A percentile compares a stretch with the other conserved stretches of the same genome.
phyloP scores from a whole-genome alignment of 2,797 vertebrate genomes.

The Tokudaia muenninki region DNA sequence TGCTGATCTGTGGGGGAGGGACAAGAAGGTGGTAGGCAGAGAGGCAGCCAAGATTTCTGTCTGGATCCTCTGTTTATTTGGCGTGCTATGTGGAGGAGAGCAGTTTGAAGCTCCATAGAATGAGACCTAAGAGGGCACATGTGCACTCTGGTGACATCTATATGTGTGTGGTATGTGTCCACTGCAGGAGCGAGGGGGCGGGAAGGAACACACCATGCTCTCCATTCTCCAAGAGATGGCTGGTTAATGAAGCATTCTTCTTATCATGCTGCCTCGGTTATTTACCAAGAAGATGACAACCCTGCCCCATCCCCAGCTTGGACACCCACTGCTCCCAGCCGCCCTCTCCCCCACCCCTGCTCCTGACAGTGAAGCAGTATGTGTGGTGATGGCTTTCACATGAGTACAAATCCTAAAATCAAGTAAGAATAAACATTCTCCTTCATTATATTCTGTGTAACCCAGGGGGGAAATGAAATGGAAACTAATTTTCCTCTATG shows the following conservation, averaged over 20 bases:
- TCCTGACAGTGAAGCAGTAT: background rate
- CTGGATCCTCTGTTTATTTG: background rate
- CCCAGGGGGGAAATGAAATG: slow-evolving; percentile 47
- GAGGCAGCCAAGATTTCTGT: background rate
- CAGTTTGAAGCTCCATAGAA: slow-evolving; percentile 23
- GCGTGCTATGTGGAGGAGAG: background rate
- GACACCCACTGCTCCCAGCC: slow-evolving; percentile 61
- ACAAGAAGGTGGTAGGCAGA: background rate
- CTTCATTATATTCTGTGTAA: slow-evolving; percentile 60
- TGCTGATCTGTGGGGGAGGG: background rate
- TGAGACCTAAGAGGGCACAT: background rate
- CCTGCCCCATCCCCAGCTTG: background rate
- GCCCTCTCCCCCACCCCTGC: background rate
- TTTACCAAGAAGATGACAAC: slow-evolving; percentile 73
- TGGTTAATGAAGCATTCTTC: slow-evolving; percentile 67
- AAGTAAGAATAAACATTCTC: slow-evolving; percentile 49
- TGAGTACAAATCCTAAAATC: slow-evolving; percentile 66
- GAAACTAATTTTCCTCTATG: slow-evolving; percentile 42
- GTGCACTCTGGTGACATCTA: background rate
- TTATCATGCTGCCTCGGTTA: slow-evolving; percentile 71
- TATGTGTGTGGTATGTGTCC: slow-evolving; percentile 24
- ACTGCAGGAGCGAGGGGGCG: slow-evolving; percentile 33
- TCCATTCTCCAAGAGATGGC: slow-evolving; percentile 56
- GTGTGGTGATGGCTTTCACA: slow-evolving; percentile 25
- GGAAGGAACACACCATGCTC: background rate